Evolutionary conservation across 2,113 vertebrate genomes (phyloP).

Genomic region (Ameiurus melas): DNA sequence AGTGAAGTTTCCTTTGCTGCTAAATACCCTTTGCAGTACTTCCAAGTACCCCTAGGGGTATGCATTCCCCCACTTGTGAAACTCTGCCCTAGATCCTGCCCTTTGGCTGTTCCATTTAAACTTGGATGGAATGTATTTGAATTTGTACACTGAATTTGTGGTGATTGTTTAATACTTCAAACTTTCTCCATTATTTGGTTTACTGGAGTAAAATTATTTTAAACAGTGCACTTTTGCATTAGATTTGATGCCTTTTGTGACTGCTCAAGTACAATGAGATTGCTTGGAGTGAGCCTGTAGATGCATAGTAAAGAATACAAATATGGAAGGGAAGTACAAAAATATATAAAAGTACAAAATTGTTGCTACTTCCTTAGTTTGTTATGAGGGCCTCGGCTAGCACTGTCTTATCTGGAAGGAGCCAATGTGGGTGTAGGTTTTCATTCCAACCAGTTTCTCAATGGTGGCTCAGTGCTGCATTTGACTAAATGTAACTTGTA

Average conservation of each 20-base stretch:
- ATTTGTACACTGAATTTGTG: background rate
- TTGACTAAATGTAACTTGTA: background rate
- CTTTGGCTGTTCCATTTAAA: background rate
- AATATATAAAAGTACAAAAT: too few species aligned
- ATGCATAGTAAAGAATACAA: too few species aligned
- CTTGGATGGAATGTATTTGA: too few species aligned
- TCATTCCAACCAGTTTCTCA: background rate
- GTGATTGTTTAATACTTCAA: background rate
- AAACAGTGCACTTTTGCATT: background rate
- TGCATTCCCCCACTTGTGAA: background rate
- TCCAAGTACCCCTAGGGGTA: slow-evolving; percentile 3
- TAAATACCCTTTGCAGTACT: background rate
- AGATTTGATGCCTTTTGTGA: background rate
- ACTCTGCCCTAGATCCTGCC: background rate
- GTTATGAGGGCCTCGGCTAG: too few species aligned
- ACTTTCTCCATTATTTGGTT: background rate
- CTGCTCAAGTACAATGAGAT: too few species aligned
- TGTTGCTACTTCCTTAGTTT: background rate
- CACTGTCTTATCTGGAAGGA: too few species aligned
- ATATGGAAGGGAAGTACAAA: too few species aligned
- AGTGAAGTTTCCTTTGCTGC: background rate
- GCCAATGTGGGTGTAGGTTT: too few species aligned
- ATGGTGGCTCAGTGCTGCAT: background rate
- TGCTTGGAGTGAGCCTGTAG: too few species aligned
- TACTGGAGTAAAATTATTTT: too few species aligned